These are phyloP conservation scores for Notolabrus celidotus DNA, from an alignment of 2,797 vertebrate species.

Conservation along the genomic window DNA sequence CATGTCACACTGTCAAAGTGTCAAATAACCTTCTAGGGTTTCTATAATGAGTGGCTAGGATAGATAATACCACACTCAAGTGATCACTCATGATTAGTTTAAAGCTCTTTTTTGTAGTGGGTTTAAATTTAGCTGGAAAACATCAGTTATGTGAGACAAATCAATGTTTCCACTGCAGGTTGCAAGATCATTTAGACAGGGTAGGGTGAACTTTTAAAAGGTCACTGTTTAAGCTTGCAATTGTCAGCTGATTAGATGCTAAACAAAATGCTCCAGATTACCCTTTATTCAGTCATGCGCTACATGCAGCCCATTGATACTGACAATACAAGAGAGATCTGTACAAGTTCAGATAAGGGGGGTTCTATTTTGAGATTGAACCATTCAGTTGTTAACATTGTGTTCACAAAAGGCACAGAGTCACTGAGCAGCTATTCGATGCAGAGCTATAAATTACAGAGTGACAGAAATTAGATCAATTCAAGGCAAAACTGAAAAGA, in stretches of 20 bases:
- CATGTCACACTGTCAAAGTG: slow-evolving; percentile 54
- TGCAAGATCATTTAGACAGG: not conserved
- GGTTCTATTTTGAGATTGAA: not conserved
- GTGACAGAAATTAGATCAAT: not conserved
- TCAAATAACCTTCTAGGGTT: slow-evolving; percentile 52
- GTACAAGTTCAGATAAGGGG: slow-evolving; percentile 15
- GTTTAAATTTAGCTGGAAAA: slow-evolving; percentile 41
- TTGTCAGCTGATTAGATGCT: slow-evolving; percentile 20
- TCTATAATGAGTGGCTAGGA: slow-evolving; percentile 22
- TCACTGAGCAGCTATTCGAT: not conserved
- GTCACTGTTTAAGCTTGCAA: slow-evolving; percentile 26
- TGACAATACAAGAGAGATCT: slow-evolving; percentile 7
- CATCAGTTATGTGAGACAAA: slow-evolving; percentile 24
- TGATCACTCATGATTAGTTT: slow-evolving; percentile 36
- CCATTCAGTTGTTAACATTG: not conserved
- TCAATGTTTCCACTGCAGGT: slow-evolving; percentile 14
- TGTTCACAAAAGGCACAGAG: not conserved
- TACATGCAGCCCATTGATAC: not conserved
- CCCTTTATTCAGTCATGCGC: not conserved
- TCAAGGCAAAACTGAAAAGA: not conserved
- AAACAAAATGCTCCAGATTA: slow-evolving; percentile 18
- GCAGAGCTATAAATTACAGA: not conserved
- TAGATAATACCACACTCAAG: slow-evolving; percentile 48
- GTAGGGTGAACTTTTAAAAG: slow-evolving; percentile 35
- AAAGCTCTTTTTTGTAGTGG: slow-evolving; percentile 29